Evolutionary conservation across 2,888 invertebrate genomes (phyloP).

Genomic region (Metacarcinus magister): DNA sequence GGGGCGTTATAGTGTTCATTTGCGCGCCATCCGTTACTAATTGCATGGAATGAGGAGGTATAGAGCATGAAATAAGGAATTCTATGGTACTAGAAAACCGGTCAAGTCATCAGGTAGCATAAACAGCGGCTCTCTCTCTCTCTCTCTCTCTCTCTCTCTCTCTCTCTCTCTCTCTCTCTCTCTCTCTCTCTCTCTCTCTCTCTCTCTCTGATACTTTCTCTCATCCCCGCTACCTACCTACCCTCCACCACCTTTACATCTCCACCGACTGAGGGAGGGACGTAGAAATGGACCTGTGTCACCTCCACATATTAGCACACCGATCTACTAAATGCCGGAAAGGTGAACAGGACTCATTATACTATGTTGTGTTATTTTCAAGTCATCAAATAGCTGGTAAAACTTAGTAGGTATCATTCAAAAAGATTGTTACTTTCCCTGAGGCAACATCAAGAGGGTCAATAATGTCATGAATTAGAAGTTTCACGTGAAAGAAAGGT

Average conservation of each 20-base stretch:
- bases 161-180: not conserved
- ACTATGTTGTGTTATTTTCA: not conserved
- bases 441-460: not conserved
- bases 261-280: not conserved
- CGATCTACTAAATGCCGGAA: not conserved
- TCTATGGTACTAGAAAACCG: not conserved
- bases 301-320: not conserved
- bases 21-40: not conserved
- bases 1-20: not conserved
- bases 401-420: not conserved
- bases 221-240: not conserved
- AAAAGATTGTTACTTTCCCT: not conserved
- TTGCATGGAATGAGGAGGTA: not conserved
- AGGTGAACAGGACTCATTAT: not conserved
- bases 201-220: not conserved
- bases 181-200: not conserved
- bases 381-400: not conserved
- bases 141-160: not conserved
- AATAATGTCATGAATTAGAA: not conserved
- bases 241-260: not conserved
- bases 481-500: not conserved
- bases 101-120: not conserved
- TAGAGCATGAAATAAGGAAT: conserved; percentile 1
- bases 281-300: not conserved
- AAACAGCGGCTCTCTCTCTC: not conserved